Conservation (phyloP, 2,888 invertebrate species). For the Xanthorhoe designata region DNA sequence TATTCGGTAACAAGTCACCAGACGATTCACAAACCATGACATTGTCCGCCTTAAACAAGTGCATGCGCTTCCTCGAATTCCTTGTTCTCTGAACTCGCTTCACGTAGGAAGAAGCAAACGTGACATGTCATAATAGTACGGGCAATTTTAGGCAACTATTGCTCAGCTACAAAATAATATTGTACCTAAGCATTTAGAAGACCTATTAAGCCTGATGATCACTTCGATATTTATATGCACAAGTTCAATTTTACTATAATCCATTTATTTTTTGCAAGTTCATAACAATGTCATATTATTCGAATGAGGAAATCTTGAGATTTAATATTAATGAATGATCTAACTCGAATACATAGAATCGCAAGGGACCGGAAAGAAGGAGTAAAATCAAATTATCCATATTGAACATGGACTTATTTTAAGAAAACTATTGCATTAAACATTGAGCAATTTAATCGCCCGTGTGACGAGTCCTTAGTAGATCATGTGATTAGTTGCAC, state of each 20-base stretch:
- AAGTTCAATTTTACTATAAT: too few relatives aligned
- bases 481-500: conserved; percentile 32
- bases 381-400: too few relatives aligned
- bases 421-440: background rate
- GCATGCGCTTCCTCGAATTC: background rate
- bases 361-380: too few relatives aligned
- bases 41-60: background rate
- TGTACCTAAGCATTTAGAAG: too few relatives aligned
- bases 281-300: too few relatives aligned
- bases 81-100: background rate
- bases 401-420: background rate
- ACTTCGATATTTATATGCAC: too few relatives aligned
- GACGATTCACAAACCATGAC: background rate
- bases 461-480: conserved; percentile 9
- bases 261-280: too few relatives aligned
- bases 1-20: background rate
- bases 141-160: background rate
- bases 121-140: background rate
- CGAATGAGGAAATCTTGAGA: too few relatives aligned
- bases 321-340: too few relatives aligned
- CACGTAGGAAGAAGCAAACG: background rate
- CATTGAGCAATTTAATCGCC: background rate
- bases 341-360: too few relatives aligned
- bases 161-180: background rate
- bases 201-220: too few relatives aligned